Base-by-base conservation (phyloP, 2,797 vertebrate genomes). In the Scarus forsteni region DNA sequence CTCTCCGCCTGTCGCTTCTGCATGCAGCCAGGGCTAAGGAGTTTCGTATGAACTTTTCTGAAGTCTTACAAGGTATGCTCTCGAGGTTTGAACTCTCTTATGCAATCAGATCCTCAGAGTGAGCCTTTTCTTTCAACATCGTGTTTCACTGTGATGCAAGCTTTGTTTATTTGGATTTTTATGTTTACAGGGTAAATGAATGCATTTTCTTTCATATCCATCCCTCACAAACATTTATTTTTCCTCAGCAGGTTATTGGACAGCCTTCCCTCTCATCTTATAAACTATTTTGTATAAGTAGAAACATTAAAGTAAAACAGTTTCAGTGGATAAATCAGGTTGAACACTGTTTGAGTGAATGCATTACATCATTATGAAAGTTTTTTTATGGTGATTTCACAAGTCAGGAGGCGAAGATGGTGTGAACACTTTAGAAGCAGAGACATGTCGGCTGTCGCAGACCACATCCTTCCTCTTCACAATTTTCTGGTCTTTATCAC, bases 11-110 rank as follows among this genome's bases (percentile, higher is more conserved):
- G 39, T 84, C 35, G 3, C 88, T 88, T 73, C 87, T 83, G 70
- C 95, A 95, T 84, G 95, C 96, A 98, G 97, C 96, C 88, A 96
- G 96, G 92, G 97, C 96, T 86, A 95, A 96, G 96, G 96, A 98
- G 93, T 97, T 98, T 89, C 97, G 85, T 86, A 94, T 95, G 94
- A 98, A 98, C 94, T 97, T 98, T 85, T 96, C 97, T 86, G 92
- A 97, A 90, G 96, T 97, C 88, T 92, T 98, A 77, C 97, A 98
- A 98, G 97, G 97, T 98, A 98, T 85, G 92, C 83, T 14, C 27
- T 52, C 16, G 1, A 43, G 12, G 36, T 46, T 50, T 27, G 15
- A 62, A 8, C 48, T 1, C 1, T 13, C 7, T 27, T 19, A 3
- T 27, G 38, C 9, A 12, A 42, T 42, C 1, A 43, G 38, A 48